Conservation (phyloP, 2,797 vertebrate species). For the Denticeps clupeoides region DNA sequence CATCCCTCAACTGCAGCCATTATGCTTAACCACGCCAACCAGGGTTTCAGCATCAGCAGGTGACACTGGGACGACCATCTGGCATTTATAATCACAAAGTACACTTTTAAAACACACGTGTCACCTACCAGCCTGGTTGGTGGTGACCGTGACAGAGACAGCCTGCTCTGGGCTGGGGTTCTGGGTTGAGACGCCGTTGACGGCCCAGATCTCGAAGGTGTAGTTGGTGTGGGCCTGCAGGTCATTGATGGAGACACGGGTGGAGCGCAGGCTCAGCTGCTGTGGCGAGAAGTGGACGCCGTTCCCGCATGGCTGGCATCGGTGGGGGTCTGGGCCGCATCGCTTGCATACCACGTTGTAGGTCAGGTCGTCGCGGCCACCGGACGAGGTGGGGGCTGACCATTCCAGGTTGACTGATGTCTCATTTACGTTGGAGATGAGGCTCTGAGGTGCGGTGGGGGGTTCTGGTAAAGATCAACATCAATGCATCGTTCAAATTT, state of each 20-base stretch:
- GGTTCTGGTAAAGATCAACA: slow-evolving; percentile 61
- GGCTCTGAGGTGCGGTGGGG: slow-evolving; percentile 83
- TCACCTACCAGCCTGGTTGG: slow-evolving; percentile 89
- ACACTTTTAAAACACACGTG: no score
- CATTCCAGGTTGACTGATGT: slow-evolving; percentile 96
- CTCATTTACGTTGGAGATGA: slow-evolving; percentile 95
- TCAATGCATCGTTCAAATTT: slow-evolving; percentile 1
- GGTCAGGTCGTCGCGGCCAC: slow-evolving; percentile 68
- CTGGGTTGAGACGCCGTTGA: slow-evolving; percentile 84
- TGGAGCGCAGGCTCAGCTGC: slow-evolving; percentile 68
- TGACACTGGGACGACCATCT: no score
- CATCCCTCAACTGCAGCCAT: no score
- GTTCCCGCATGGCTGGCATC: slow-evolving; percentile 76
- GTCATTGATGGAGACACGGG: slow-evolving; percentile 87
- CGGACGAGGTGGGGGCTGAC: slow-evolving; percentile 73
- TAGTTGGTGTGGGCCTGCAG: slow-evolving; percentile 93
- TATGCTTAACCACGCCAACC: no score
- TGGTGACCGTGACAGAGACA: slow-evolving; percentile 89
- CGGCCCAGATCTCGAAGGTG: slow-evolving; percentile 86
- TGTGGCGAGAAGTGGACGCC: slow-evolving; percentile 81
- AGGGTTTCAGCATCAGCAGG: no score
- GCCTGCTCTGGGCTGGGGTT: slow-evolving; percentile 77
- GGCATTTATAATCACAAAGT: no score
- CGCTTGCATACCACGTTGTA: slow-evolving; percentile 87
- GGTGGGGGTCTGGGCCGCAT: slow-evolving; percentile 58